phyloP scores from a whole-genome alignment of 2,888 invertebrate genomes.

The Drosophila paranaensis region DNA sequence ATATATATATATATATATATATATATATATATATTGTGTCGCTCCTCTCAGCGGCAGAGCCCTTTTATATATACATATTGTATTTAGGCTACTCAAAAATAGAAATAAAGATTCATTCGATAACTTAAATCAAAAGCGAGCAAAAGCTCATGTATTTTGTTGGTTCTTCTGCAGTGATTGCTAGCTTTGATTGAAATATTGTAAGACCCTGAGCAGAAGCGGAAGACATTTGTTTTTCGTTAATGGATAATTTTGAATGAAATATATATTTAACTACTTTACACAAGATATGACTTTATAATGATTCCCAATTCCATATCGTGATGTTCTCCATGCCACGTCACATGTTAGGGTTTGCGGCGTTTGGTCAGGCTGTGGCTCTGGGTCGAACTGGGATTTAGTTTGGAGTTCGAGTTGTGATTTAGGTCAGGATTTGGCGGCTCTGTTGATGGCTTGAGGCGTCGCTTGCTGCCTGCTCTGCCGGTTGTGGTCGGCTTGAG shows the following conservation, averaged over 20 bases:
- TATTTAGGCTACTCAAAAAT: no score
- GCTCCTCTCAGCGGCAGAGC: no score
- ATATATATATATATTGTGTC: no score
- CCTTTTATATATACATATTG: no score
- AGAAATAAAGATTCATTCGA: no score
- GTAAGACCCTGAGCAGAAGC: no score
- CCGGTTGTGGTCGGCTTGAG: conserved; percentile 12
- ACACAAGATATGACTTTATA: conserved; percentile 1
- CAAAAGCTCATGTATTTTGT: no score
- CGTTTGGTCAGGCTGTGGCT: conserved; percentile 44
- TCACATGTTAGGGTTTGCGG: conserved; percentile 50
- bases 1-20: no score
- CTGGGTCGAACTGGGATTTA: neutral
- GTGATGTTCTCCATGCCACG: neutral
- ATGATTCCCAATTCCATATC: neutral
- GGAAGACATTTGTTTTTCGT: neutral
- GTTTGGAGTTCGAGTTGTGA: conserved; percentile 1
- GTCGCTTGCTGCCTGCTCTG: conserved; percentile 47
- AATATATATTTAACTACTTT: conserved; percentile 13
- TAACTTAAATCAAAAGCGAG: no score
- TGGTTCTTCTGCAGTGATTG: no score
- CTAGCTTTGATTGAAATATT: no score
- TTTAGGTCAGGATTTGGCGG: conserved; percentile 6
- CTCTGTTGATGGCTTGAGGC: conserved; percentile 39
- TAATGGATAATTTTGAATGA: conserved; percentile 22